Percentiles rank a stretch among this genome's conserved stretches.
These are phyloP conservation scores for Euglossa dilemma DNA, from an alignment of 1,140 invertebrate species.

Conservation along the genomic window DNA sequence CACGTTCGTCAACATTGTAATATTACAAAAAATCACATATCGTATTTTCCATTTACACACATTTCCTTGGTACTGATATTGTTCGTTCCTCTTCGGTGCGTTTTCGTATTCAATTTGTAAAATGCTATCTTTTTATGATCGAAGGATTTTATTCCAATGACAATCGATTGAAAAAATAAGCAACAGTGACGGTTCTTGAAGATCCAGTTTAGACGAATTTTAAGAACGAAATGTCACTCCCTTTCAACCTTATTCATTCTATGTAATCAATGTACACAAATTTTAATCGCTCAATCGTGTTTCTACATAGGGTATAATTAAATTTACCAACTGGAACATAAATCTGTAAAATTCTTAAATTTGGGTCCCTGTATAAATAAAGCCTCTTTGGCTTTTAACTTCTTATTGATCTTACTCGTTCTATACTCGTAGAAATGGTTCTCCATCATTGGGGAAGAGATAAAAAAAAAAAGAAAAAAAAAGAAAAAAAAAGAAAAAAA, in stretches of 20 bases:
- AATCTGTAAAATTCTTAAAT: slow-evolving; percentile 58
- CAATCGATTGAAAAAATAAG: not conserved
- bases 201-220: not conserved
- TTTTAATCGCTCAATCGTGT: not conserved
- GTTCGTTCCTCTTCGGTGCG: not conserved
- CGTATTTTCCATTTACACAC: not conserved
- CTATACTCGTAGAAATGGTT: slow-evolving; percentile 16
- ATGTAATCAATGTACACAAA: not conserved
- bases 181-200: not conserved
- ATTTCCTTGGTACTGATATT: slow-evolving; percentile 12
- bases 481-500: slow-evolving; percentile 41
- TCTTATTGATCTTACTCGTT: not conserved
- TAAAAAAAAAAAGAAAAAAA: too few species aligned
- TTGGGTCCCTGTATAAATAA: slow-evolving; percentile 69
- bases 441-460: slow-evolving; percentile 33
- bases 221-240: not conserved
- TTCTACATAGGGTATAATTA: not conserved
- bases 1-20: not conserved
- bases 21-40: slow-evolving; percentile 28
- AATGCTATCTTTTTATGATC: not conserved
- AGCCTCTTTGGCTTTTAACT: slow-evolving; percentile 47
- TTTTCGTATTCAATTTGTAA: not conserved
- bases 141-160: not conserved
- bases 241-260: not conserved
- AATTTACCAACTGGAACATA: slow-evolving; percentile 63